Conservation (phyloP, 2,113 vertebrate genomes). For the Fregata magnificens region DNA sequence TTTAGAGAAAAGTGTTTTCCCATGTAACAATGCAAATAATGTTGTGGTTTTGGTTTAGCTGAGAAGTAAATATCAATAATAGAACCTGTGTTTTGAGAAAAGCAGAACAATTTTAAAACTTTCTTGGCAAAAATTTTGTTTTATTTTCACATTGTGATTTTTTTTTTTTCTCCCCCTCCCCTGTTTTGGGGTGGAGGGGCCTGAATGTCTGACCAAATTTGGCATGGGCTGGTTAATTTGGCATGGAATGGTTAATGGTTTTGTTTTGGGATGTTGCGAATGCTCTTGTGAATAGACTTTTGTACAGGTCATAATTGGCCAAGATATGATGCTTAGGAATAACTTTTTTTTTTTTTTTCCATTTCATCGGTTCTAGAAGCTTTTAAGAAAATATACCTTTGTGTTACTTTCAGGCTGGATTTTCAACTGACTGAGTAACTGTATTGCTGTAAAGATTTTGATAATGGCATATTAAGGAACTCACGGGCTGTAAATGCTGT, state of each 20-base stretch:
- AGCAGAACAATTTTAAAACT: neutral
- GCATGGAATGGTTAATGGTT: neutral
- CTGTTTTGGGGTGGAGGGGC: neutral
- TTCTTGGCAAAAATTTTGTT: neutral
- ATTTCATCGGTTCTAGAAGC: neutral
- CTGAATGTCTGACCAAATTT: neutral
- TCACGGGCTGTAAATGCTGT: slow-evolving; percentile 9
- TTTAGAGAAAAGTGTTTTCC: neutral
- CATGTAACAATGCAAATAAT: neutral
- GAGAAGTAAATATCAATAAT: neutral
- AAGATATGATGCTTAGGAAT: neutral
- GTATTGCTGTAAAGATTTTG: neutral
- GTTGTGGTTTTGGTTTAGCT: neutral
- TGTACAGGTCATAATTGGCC: neutral
- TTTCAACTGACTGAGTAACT: neutral
- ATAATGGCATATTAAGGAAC: slow-evolving; percentile 13
- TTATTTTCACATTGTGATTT: neutral
- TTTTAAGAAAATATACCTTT: neutral
- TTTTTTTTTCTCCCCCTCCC: neutral
- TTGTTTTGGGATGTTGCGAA: neutral
- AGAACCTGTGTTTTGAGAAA: neutral
- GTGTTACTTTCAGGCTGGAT: neutral
- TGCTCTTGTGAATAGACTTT: neutral
- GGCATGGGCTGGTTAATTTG: neutral
- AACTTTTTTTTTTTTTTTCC: neutral